Percentiles rank a stretch among this genome's conserved stretches.
These are phyloP conservation scores for Terebella lapidaria DNA, from an alignment of 2,888 invertebrate genomes.

Conservation along the genomic window DNA sequence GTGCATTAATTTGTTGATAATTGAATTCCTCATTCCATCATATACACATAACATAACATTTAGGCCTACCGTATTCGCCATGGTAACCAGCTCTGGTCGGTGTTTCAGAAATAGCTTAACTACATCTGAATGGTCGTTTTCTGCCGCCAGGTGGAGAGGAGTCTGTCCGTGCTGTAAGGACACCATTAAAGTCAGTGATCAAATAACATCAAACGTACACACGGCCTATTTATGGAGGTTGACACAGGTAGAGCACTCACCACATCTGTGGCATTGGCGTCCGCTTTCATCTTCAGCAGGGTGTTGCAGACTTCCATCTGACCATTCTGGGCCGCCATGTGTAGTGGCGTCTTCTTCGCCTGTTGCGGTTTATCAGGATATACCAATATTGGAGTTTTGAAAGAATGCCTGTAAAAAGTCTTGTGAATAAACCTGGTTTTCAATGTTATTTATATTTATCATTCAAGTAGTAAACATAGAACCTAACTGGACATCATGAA, in stretches of 20 bases:
- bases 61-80: slow-evolving; percentile 72
- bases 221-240: background rate
- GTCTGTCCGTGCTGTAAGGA: slow-evolving; percentile 72
- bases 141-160: slow-evolving; percentile 93
- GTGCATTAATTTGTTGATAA: too few relatives aligned
- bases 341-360: slow-evolving; percentile 94
- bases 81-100: slow-evolving; percentile 76
- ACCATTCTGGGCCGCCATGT: slow-evolving; percentile 92
- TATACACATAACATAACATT: too few relatives aligned
- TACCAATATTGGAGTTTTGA: too few relatives aligned
- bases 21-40: too few relatives aligned
- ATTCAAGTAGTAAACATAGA: too few relatives aligned
- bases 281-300: slow-evolving; percentile 85
- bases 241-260: slow-evolving; percentile 38
- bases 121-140: slow-evolving; percentile 97
- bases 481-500: too few relatives aligned
- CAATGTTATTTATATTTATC: too few relatives aligned
- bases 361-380: slow-evolving; percentile 28
- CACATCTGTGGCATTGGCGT: slow-evolving; percentile 85
- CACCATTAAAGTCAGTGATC: background rate
- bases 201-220: background rate
- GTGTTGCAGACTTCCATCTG: slow-evolving; percentile 93
- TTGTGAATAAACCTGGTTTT: too few relatives aligned
- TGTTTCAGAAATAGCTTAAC: slow-evolving; percentile 85
- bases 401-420: too few relatives aligned